Evolutionary conservation across 2,888 invertebrate genomes (phyloP).

Genomic region (Meta bourneti): DNA sequence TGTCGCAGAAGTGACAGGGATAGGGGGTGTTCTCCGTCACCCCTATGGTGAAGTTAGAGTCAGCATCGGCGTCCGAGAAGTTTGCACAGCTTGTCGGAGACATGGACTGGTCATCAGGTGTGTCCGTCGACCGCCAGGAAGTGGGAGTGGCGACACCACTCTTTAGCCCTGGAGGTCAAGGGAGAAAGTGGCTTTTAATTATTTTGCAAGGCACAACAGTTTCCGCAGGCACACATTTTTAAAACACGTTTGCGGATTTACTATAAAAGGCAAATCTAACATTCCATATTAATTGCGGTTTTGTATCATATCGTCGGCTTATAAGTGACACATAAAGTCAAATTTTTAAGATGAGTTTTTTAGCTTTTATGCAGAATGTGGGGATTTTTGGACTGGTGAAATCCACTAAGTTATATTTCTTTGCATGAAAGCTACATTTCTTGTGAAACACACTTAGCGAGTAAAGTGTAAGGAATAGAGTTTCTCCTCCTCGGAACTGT

Average conservation of each 20-base stretch:
- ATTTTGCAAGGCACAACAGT: background rate
- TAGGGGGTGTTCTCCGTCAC: conserved; percentile 90
- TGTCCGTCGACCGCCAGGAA: conserved; percentile 85
- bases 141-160: conserved; percentile 81
- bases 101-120: conserved; percentile 81
- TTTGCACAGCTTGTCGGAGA: conserved; percentile 84
- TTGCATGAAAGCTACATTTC: too few species aligned
- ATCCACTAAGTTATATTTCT: too few species aligned
- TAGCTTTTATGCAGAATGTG: too few species aligned
- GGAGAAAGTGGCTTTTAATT: background rate
- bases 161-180: conserved; percentile 65
- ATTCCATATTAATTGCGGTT: background rate
- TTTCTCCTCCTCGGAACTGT: too few species aligned
- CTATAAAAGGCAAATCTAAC: background rate
- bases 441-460: too few species aligned
- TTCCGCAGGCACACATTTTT: too few species aligned
- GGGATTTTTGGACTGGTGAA: too few species aligned
- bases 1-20: conserved; percentile 94
- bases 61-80: conserved; percentile 85
- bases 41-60: conserved; percentile 85
- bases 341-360: too few species aligned
- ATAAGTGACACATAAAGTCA: background rate
- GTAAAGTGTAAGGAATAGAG: too few species aligned
- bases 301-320: background rate
- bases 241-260: too few species aligned